Evolutionary conservation across 2,113 vertebrate species (phyloP).

Genomic region (Platanista minor): DNA sequence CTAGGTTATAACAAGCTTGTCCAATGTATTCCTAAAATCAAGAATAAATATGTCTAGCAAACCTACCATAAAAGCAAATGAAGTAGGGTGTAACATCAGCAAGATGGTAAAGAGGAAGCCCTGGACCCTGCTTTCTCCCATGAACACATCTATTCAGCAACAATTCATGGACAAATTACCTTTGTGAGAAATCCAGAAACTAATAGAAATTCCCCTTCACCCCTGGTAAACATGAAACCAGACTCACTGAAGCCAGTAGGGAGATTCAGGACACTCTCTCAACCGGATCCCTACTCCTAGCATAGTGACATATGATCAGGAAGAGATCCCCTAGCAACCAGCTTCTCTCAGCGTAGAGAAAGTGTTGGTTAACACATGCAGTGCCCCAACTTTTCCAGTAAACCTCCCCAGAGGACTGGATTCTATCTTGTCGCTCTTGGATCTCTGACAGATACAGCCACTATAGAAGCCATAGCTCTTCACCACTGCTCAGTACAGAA

Average conservation of each 20-base stretch:
- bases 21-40: background rate
- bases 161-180: background rate
- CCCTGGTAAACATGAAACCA: background rate
- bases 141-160: background rate
- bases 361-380: background rate
- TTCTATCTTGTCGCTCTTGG: background rate
- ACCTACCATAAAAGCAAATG: background rate
- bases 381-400: background rate
- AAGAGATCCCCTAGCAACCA: background rate
- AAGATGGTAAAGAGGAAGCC: background rate
- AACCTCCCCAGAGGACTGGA: background rate
- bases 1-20: background rate
- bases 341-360: background rate
- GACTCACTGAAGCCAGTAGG: background rate
- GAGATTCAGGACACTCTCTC: background rate
- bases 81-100: background rate
- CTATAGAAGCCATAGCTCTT: background rate
- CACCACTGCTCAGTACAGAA: background rate
- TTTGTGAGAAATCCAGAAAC: background rate
- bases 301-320: background rate
- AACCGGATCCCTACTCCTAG: background rate
- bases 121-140: background rate
- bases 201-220: background rate
- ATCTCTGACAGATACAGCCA: background rate
- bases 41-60: background rate